These are phyloP conservation scores for Agelastica alni DNA, from an alignment of 2,888 invertebrate species.

Conservation along the genomic window DNA sequence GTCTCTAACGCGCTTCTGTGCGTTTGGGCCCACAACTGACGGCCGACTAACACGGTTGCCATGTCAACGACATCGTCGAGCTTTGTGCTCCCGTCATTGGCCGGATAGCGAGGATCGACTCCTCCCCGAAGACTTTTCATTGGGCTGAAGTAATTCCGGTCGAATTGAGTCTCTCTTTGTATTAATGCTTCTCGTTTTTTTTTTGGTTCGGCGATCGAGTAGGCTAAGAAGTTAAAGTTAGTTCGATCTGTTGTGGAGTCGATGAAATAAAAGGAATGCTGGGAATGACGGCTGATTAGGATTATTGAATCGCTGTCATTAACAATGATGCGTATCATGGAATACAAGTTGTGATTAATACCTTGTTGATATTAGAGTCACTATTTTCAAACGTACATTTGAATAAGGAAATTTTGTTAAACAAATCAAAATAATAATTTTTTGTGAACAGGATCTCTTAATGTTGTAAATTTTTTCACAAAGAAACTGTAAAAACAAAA, in stretches of 20 bases:
- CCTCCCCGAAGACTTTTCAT: constrained; percentile 55
- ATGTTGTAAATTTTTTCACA: too few relatives aligned
- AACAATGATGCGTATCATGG: neutral
- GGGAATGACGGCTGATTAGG: constrained; percentile 5
- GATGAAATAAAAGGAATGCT: constrained; percentile 9
- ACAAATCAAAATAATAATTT: too few relatives aligned
- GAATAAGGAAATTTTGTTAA: too few relatives aligned
- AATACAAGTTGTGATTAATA: too few relatives aligned
- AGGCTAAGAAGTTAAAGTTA: too few relatives aligned
- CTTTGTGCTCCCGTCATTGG: constrained; percentile 52
- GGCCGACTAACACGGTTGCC: constrained; percentile 53
- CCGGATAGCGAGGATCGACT: constrained; percentile 49
- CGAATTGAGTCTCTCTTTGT: constrained; percentile 60
- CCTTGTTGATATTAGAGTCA: too few relatives aligned
- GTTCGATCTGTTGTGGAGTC: constrained; percentile 24
- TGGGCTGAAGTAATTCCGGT: constrained; percentile 58
- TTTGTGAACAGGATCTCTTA: too few relatives aligned
- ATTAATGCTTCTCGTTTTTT: constrained; percentile 58
- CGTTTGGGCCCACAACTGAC: constrained; percentile 42
- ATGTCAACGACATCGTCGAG: constrained; percentile 54
- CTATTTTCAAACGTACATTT: too few relatives aligned
- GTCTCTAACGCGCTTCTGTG: constrained; percentile 1
- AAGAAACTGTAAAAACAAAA: too few relatives aligned
- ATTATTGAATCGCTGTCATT: constrained; percentile 1
- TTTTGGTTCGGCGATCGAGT: constrained; percentile 51